Base-by-base conservation (phyloP, 2,113 vertebrate species). In the Epinephelus cyanopodus region DNA sequence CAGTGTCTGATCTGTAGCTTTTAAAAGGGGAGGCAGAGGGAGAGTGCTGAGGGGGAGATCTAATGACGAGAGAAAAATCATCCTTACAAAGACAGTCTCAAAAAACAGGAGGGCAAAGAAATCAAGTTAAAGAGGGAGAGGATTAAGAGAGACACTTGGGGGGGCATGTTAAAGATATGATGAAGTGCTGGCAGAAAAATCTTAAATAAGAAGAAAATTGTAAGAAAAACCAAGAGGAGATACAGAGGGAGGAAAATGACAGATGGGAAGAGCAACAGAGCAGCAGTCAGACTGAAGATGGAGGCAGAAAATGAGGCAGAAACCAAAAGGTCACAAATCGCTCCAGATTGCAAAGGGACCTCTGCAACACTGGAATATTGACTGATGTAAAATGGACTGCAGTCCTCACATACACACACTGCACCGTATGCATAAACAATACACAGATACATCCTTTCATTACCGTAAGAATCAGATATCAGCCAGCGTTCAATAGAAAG, bases 311-410 rank as follows among this genome's bases (percentile, higher is more conserved):
- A 84, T 74, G n/a, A 84, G 47, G 71, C 73, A 47, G 77, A 77
- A 89, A 84, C 11, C 79, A 60, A 90, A 92, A 92, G 88, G 83
- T 90, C 86, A 89, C 62, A 67, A 60, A 50, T 85, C 0, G 25
- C 56, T 82, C 50, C 74, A 79, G 81, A 88, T 65, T 80, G 79
- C 71, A 82, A 53, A 65, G 27, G 6, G 6, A 48, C 42, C 18
- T 72, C 67, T 68, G 54, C 65, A 82, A 84, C 72, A 53, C 72
- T 61, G 53, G 67, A 76, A 78, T 87, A 86, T 73, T 77, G 84
- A 89, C 73, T n/a, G 39, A 83, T 85, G 48, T 57, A 29, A 82
- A 75, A 73, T 3, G 12, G 62, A 71, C 68, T 67, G 64, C 79
- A 79, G 74, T 70, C 27, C 29, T 18, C 58, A 48, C 37, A 54